Evolutionary conservation across 1,140 invertebrate genomes (phyloP).

Genomic region (Pentalonia nigronervosa): DNA sequence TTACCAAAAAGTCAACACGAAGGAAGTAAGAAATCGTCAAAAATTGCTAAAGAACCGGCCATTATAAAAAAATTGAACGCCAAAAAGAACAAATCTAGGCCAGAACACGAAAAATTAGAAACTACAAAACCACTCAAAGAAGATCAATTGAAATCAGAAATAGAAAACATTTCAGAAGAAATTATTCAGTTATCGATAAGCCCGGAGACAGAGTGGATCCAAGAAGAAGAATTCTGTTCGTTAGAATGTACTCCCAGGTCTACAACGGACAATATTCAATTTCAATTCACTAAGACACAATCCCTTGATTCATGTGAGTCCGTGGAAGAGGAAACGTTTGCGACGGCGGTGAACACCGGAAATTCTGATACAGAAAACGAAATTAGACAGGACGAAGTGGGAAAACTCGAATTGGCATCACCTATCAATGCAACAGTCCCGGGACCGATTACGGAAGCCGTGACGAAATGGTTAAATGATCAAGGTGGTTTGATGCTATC

Average conservation of each 20-base stretch:
- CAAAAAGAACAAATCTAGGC: not conserved
- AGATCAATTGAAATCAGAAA: not conserved
- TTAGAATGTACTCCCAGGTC: conserved; percentile 6
- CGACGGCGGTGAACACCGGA: conserved; percentile 37
- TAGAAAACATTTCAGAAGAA: not conserved
- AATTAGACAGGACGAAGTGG: not conserved
- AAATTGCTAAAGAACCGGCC: conserved; percentile 37
- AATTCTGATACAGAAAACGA: conserved; percentile 7
- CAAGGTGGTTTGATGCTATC: conserved; percentile 59
- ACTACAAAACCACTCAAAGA: not conserved
- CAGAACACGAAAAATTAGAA: not conserved
- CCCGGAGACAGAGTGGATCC: not conserved
- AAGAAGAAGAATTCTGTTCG: conserved; percentile 30
- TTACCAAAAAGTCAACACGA: not conserved
- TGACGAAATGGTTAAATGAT: conserved; percentile 63
- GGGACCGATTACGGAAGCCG: conserved; percentile 62
- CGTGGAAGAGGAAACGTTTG: conserved; percentile 53
- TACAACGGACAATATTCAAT: not conserved
- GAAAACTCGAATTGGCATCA: not conserved
- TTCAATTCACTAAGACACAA: conserved; percentile 14
- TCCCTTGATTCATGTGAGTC: conserved; percentile 29
- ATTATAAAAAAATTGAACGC: conserved; percentile 48
- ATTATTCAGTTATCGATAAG: not conserved
- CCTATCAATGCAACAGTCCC: not conserved
- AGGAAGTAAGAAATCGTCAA: conserved; percentile 41